Evolutionary conservation across 2,888 invertebrate genomes (phyloP).

Genomic region (Acleris emargana): DNA sequence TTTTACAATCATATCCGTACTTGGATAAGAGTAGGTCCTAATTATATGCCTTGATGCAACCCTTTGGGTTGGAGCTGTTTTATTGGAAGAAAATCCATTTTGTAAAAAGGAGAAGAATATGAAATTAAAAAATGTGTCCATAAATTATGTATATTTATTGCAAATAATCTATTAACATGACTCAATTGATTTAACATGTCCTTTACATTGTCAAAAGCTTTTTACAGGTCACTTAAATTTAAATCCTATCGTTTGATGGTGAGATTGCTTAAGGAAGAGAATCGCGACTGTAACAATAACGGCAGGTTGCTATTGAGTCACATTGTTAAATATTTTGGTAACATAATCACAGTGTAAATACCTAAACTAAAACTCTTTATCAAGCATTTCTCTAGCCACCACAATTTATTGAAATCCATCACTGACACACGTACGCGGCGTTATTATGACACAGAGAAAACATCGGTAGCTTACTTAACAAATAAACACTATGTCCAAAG

Average conservation of each 20-base stretch:
- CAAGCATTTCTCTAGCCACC: neutral
- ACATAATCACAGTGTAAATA: conserved; percentile 1
- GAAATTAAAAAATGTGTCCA: neutral
- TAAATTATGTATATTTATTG: conserved; percentile 17
- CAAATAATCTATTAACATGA: conserved; percentile 1
- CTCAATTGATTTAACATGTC: conserved; percentile 6
- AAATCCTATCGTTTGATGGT: neutral
- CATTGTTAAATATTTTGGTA: neutral
- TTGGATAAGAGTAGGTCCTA: neutral
- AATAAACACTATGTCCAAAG: too few species aligned
- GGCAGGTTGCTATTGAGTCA: neutral
- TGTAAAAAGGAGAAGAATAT: neutral
- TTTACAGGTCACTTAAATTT: neutral
- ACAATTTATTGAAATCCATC: neutral
- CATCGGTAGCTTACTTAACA: too few species aligned
- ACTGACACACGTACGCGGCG: too few species aligned
- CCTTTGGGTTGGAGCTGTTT: neutral
- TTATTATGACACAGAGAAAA: too few species aligned
- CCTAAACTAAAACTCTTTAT: neutral
- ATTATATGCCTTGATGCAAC: conserved; percentile 6
- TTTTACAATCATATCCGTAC: neutral
- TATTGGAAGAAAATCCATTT: neutral
- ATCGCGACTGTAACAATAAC: neutral
- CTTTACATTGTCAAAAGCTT: conserved; percentile 10
- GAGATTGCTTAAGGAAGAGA: neutral